phyloP scores from a whole-genome alignment of 2,888 invertebrate species.

The Perdita meconis region DNA sequence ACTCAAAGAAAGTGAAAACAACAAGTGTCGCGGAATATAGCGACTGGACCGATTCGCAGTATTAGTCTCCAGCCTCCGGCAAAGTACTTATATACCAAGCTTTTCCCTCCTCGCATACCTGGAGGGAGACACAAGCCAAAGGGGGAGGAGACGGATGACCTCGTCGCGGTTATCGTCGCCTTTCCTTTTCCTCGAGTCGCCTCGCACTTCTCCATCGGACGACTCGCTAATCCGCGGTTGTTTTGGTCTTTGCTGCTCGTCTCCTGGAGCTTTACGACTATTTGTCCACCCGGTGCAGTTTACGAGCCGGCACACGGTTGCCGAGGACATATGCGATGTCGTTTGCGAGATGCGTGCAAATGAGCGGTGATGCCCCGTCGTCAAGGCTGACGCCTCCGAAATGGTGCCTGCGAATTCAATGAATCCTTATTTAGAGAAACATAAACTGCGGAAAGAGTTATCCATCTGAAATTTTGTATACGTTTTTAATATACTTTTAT shows the following conservation, averaged over 20 bases:
- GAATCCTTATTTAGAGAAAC: too few relatives aligned
- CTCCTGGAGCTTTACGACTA: not conserved
- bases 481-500: too few relatives aligned
- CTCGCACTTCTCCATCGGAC: not conserved
- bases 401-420: not conserved
- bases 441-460: too few relatives aligned
- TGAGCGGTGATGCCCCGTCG: constrained; percentile 16
- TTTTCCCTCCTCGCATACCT: constrained; percentile 39
- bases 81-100: constrained; percentile 52
- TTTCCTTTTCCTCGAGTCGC: constrained; percentile 1
- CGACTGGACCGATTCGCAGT: not conserved
- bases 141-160: constrained; percentile 25
- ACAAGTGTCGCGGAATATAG: not conserved
- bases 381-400: not conserved
- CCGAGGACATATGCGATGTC: not conserved
- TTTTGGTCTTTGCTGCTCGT: not conserved
- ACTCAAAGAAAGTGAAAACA: not conserved
- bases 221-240: not conserved
- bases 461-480: too few relatives aligned
- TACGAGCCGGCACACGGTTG: not conserved
- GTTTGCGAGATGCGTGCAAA: constrained; percentile 8
- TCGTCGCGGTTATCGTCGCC: not conserved
- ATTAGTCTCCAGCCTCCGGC: not conserved
- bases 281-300: not conserved
- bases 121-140: constrained; percentile 20